These are phyloP conservation scores for Mellivora capensis DNA, from an alignment of 2,113 vertebrate species.

Conservation along the genomic window DNA sequence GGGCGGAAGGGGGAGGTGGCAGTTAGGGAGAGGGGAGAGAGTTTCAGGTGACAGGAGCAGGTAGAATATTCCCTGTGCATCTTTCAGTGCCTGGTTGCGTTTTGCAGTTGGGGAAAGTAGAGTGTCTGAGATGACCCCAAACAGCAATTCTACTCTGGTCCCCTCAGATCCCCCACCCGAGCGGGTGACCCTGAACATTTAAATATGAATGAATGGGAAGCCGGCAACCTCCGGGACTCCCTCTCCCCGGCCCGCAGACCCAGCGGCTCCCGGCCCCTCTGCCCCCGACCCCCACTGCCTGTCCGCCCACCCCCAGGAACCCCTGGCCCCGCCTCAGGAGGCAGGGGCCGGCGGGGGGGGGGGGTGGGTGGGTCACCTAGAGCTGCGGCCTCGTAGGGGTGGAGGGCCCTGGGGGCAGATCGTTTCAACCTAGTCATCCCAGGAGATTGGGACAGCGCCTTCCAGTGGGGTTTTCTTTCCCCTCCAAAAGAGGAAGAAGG, in stretches of 20 bases:
- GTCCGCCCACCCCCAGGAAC: not conserved
- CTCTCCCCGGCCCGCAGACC: not conserved
- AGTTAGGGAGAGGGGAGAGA: not conserved
- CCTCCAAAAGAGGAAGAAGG: slow-evolving; percentile 54
- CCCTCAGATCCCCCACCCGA: slow-evolving; percentile 59
- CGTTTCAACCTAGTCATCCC: not conserved
- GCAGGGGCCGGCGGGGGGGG: too few relatives aligned
- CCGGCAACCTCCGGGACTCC: slow-evolving; percentile 34
- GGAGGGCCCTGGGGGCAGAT: not conserved
- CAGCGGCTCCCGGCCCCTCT: not conserved
- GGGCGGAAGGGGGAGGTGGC: not conserved
- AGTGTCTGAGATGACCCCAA: slow-evolving; percentile 47
- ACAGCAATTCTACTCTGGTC: slow-evolving; percentile 50
- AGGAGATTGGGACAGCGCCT: not conserved
- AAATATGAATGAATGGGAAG: slow-evolving; percentile 64
- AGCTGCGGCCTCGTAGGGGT: not conserved
- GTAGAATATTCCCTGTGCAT: not conserved
- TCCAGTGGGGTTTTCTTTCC: not conserved
- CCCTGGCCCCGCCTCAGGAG: not conserved
- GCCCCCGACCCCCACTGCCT: not conserved
- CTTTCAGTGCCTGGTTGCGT: not conserved
- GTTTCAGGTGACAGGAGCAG: not conserved
- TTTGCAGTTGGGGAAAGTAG: slow-evolving; percentile 45
- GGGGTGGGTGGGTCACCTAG: not conserved
- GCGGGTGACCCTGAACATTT: slow-evolving; percentile 60